Percentiles rank a stretch among this genome's conserved stretches.
Conservation (phyloP, 2,888 invertebrate species). For the Stratiomys singularior region DNA sequence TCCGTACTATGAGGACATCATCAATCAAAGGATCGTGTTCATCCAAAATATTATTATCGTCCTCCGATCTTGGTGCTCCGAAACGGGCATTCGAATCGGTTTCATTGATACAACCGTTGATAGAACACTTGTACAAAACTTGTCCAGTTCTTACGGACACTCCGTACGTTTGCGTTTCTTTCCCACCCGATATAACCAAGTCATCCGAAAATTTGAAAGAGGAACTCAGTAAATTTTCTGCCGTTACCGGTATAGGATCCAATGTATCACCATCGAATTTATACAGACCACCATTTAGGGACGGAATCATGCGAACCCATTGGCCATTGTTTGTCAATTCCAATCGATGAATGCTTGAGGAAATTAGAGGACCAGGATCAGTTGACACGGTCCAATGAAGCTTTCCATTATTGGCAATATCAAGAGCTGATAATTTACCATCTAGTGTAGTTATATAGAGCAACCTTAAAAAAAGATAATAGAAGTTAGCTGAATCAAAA, state of each 20-base stretch:
- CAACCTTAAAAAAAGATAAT: constrained; percentile 69
- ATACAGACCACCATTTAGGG: constrained; percentile 90
- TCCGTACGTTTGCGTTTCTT: constrained; percentile 87
- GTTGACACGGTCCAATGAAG: constrained; percentile 84
- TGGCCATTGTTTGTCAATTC: constrained; percentile 87
- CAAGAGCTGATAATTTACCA: constrained; percentile 85
- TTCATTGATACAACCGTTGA: constrained; percentile 76
- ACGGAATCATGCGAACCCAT: constrained; percentile 90
- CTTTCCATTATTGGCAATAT: constrained; percentile 74
- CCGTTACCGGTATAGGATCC: constrained; percentile 86
- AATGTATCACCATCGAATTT: constrained; percentile 90
- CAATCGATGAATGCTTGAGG: constrained; percentile 88
- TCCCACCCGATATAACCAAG: constrained; percentile 87
- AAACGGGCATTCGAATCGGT: constrained; percentile 68
- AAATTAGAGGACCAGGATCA: constrained; percentile 79
- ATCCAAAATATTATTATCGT: constrained; percentile 37
- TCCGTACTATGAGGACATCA: constrained; percentile 79
- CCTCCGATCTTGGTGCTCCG: constrained; percentile 46
- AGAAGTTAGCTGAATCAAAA: too few relatives aligned
- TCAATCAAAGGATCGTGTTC: constrained; percentile 61
- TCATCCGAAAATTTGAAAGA: constrained; percentile 89
- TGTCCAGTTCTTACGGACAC: constrained; percentile 79
- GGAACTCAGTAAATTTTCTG: constrained; percentile 86
- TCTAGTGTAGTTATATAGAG: constrained; percentile 91
- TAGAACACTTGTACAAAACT: constrained; percentile 81